Percentiles rank a stretch among this genome's conserved stretches.
phyloP scores from a whole-genome alignment of 1,140 invertebrate species.

The Sipha flava region DNA sequence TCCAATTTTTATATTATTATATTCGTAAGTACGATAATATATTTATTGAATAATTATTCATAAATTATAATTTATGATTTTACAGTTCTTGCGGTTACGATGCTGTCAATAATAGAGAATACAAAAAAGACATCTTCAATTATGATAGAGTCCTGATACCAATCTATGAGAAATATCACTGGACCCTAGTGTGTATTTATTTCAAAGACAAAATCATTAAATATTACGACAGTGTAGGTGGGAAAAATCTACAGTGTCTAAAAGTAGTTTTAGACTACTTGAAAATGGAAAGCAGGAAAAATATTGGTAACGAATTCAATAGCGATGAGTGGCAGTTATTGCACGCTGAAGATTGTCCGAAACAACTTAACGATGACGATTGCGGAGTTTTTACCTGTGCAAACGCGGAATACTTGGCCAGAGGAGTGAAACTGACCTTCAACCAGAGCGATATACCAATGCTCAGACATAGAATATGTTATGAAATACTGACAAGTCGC shows the following conservation, averaged over 20 bases:
- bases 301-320: constrained; percentile 68
- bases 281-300: constrained; percentile 74
- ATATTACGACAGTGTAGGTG: constrained; percentile 92
- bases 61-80: background rate
- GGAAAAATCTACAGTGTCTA: constrained; percentile 64
- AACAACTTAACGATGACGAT: constrained; percentile 93
- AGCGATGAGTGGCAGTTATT: constrained; percentile 57
- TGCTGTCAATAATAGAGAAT: background rate
- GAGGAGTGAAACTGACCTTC: constrained; percentile 68
- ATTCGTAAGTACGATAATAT: no score
- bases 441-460: constrained; percentile 87
- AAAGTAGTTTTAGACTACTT: constrained; percentile 64
- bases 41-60: no score
- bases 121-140: constrained; percentile 67
- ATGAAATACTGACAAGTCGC: no score
- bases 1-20: no score
- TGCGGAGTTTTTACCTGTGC: constrained; percentile 96
- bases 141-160: constrained; percentile 78
- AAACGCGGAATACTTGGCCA: constrained; percentile 83
- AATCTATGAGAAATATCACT: constrained; percentile 89
- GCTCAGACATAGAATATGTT: constrained; percentile 81
- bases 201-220: constrained; percentile 64
- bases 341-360: constrained; percentile 49
- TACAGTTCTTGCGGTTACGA: background rate
- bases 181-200: constrained; percentile 90